Percentiles rank a stretch among this genome's conserved stretches.
Evolutionary conservation across 2,113 vertebrate genomes (phyloP).

Genomic region (Pomatostomus ruficeps): DNA sequence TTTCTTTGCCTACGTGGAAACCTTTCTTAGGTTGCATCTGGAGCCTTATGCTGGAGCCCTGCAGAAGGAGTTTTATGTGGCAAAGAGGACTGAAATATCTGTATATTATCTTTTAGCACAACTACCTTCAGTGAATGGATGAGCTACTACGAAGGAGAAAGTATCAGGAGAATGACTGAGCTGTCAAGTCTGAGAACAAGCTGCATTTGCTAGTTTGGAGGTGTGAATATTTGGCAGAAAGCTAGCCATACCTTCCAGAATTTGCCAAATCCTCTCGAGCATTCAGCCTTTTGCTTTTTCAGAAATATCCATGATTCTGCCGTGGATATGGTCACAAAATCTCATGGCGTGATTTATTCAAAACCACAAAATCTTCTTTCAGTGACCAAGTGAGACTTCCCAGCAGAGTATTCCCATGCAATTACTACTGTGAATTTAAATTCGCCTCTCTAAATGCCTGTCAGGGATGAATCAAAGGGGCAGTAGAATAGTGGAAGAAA

Average conservation of each 20-base stretch:
- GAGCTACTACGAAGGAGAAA: background rate
- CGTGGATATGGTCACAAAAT: background rate
- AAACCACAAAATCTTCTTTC: background rate
- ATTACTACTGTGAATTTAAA: background rate
- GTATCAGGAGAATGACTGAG: background rate
- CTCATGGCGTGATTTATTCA: background rate
- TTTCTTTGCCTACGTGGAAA: background rate
- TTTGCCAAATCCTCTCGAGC: background rate
- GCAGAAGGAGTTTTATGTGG: background rate
- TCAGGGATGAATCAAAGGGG: background rate
- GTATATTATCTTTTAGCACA: background rate
- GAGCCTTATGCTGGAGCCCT: background rate
- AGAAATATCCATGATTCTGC: background rate
- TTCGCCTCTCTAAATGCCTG: background rate
- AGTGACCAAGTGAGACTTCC: background rate
- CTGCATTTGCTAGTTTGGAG: background rate
- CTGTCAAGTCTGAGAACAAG: background rate
- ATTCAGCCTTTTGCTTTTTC: background rate
- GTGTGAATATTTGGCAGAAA: background rate
- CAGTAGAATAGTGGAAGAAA: background rate
- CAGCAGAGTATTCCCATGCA: background rate
- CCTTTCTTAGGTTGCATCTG: background rate
- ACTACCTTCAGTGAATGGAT: background rate
- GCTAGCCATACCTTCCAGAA: background rate
- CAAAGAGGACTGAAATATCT: background rate